These are phyloP conservation scores for Myotis findleyi DNA, from an alignment of 2,797 vertebrate species.

Conservation along the genomic window DNA sequence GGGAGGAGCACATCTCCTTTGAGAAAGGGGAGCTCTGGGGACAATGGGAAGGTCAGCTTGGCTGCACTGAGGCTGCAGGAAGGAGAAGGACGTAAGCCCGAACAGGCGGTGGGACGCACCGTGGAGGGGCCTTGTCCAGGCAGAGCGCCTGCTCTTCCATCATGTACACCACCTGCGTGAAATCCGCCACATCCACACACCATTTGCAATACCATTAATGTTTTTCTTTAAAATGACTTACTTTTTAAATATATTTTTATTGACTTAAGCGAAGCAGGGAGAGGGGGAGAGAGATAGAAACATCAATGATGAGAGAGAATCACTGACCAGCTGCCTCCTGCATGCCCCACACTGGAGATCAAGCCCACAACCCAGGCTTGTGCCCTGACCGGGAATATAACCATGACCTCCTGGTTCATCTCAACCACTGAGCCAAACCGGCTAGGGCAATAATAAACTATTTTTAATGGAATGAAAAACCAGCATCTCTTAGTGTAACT, in stretches of 20 bases:
- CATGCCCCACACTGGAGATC: no score
- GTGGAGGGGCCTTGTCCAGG: accelerated
- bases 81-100: not conserved
- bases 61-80: not conserved
- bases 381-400: no score
- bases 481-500: not conserved
- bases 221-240: not conserved
- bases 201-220: not conserved
- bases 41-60: not conserved
- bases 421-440: no score
- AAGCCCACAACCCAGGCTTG: no score
- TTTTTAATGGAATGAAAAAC: not conserved
- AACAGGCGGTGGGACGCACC: accelerated
- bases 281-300: no score
- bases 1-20: not conserved
- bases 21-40: not conserved
- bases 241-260: not conserved
- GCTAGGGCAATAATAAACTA: not conserved
- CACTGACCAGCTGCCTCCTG: no score
- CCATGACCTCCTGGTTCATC: no score
- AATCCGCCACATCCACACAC: not conserved
- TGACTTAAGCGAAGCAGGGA: no score
- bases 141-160: not conserved
- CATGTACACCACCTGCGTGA: not conserved
- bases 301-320: no score